Base-by-base conservation (phyloP, 1,140 invertebrate species). In the Leptinotarsa defecta region DNA sequence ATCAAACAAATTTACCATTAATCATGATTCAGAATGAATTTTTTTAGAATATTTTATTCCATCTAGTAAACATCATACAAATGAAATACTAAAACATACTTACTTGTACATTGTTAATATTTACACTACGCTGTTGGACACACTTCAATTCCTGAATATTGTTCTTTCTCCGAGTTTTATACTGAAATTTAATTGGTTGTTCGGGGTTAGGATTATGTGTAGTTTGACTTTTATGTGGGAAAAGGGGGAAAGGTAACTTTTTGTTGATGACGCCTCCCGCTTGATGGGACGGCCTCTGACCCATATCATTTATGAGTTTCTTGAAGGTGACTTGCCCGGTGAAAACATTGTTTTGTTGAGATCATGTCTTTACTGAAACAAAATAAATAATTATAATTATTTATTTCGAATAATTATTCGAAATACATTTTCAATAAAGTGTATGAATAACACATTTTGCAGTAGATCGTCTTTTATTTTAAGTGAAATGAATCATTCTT, bases 171-270 rank as follows among this genome's bases (percentile, higher is more conserved):
- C 75, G 78, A 13, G 79, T 83, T 75, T 84, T 84, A 73, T 84
- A 85, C 70, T 85, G 83, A 64, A 85, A 85, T 74, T 81, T 82
- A 20, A 85, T 85, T 20, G 84, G 84, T 76, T 85, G 82, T 70
- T 84, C 80, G 3, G 83, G 83, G 68, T 81, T 82, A 8, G 81
- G 81, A 48, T 76, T 77, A 19, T 78, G 76, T 4, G 79, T 81
- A 20, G 75, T 81, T 62, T 74, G 68, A 17, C 79, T 76, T 4
- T 73, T 74, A 62, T 80, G 77, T 61, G 81, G 71, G 2, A 81
- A 75, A 77, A 84, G 81, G 6, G 76, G 76, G 11, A 83, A 76
- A 15, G 83, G 80, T 73, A 82, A 74, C 64, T 80, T 83, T 24
- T 77, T 74, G 49, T 80, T 81, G 22, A 68, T 71, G 8, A 43